These are phyloP conservation scores for Cyprinodon variegatus DNA, from an alignment of 2,113 vertebrate genomes.

Conservation along the genomic window DNA sequence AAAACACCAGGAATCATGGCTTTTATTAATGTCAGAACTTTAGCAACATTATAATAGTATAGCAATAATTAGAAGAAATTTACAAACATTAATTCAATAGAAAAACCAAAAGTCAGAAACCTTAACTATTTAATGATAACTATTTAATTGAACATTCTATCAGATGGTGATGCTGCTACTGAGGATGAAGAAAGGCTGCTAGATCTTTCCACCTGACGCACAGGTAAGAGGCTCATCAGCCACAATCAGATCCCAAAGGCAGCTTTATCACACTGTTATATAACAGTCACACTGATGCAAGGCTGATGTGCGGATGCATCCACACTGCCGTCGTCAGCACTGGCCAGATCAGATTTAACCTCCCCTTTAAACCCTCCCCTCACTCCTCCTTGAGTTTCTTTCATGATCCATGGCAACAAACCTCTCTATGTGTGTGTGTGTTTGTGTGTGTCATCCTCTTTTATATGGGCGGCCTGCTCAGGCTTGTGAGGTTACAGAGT, in stretches of 20 bases:
- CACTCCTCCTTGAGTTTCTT: conserved; percentile 54
- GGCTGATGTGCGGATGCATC: conserved; percentile 39
- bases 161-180: conserved; percentile 16
- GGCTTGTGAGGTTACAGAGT: conserved; percentile 21
- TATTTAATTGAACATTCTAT: conserved; percentile 2
- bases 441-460: conserved; percentile 37
- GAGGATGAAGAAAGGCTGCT: conserved; percentile 48
- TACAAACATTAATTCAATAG: no score
- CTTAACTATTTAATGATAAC: not conserved
- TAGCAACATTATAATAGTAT: no score
- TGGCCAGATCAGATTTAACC: conserved; percentile 73
- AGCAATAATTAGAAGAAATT: no score
- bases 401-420: conserved; percentile 51
- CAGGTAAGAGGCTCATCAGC: conserved; percentile 77
- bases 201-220: conserved; percentile 54
- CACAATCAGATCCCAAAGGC: conserved; percentile 82
- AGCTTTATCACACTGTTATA: conserved; percentile 79
- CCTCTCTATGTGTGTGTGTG: conserved; percentile 23
- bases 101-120: no score
- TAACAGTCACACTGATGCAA: conserved; percentile 52
- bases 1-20: no score
- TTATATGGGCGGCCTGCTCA: conserved; percentile 10
- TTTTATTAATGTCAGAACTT: not conserved
- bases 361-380: not conserved
- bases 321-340: conserved; percentile 74